Percentiles rank a stretch among this genome's conserved stretches.
Conservation (phyloP, 1,140 invertebrate genomes). For the Anastatus disparis region DNA sequence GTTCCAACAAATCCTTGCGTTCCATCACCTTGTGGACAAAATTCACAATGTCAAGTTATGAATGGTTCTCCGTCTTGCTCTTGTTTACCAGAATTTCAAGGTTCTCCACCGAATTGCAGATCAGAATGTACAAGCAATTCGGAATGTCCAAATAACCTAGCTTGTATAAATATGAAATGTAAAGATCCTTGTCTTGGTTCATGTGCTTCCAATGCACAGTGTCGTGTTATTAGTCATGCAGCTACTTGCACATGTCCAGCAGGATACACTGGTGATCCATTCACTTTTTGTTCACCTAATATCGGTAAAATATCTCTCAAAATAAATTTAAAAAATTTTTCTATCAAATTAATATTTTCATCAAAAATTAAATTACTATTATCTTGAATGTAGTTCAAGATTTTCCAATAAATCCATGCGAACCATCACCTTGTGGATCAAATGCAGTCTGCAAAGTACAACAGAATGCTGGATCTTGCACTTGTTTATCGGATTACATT, state of each 20-base stretch:
- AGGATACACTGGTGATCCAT: conserved; percentile 67
- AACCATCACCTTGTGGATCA: conserved; percentile 75
- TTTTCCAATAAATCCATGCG: conserved; percentile 76
- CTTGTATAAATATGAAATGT: conserved; percentile 65
- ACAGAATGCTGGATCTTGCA: conserved; percentile 69
- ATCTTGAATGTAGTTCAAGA: conserved; percentile 74
- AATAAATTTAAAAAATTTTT: conserved; percentile 28
- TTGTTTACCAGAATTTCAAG: conserved; percentile 67
- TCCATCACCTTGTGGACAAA: conserved; percentile 67
- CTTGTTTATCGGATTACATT: conserved; percentile 68
- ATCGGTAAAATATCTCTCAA: conserved; percentile 22
- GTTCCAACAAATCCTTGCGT: conserved; percentile 57
- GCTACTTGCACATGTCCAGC: conserved; percentile 63
- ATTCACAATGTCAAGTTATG: conserved; percentile 63
- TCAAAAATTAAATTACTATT: conserved; percentile 65
- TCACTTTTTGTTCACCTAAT: conserved; percentile 64
- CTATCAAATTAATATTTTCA: neutral
- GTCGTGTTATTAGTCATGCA: conserved; percentile 62
- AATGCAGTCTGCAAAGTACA: conserved; percentile 64
- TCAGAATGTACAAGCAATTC: conserved; percentile 65
- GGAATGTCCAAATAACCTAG: conserved; percentile 64
- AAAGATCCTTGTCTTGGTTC: conserved; percentile 64
- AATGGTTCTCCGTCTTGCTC: conserved; percentile 63
- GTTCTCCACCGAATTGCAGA: conserved; percentile 68
- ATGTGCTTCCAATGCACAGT: conserved; percentile 71